Base-by-base conservation (phyloP, 2,888 invertebrate species). In the Athetis lepigone region DNA sequence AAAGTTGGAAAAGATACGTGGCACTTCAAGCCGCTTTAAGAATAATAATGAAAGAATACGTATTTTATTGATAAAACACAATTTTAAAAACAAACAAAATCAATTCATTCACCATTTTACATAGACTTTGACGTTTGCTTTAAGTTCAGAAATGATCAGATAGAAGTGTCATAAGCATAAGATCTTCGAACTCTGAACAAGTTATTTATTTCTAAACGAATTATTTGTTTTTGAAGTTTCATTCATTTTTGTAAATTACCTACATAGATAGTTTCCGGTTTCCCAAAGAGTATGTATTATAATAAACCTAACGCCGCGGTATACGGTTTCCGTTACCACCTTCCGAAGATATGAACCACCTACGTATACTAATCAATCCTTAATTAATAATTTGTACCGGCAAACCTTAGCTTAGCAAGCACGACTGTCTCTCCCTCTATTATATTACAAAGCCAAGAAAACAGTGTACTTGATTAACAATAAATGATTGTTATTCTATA, bases 41-140 rank as follows among this genome's bases (percentile, higher is more conserved):
- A 40, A 51, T 25, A 47, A 43, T 21, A 47, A 56, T 37, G 11
- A 13, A 62, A 6, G 27, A 50, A 18, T 21, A 8, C 18, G 37
- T 57, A 33, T 18, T 57, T 37, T 16, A 33, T 52, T 61, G 54
- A 29, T 42, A 69, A n/a, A 62, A 50, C 56, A 37, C 63, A 37
- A 54, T 62, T 71, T 55, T 42, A 23, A 25, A 75, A 57, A 71
- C 56, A 75, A 70, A 71, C 63, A 70, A 70, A 58, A 58, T 19
- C 23, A 21, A 33, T 37, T 61, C 27, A 29, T 61, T 75, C 47
- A 25, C 37, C 37, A 13, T 57, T 7, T 23, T 29, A 8, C 13
- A 37, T 42, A 70, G 75, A 63, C 13, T 42, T 42, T 75, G 75
- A 63, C 70, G 27, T 75, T 54, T 45, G 0, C 4, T 29, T 45